Evolutionary conservation across 2,797 vertebrate genomes (phyloP).

Genomic region (Pseudomugil gertrudae): DNA sequence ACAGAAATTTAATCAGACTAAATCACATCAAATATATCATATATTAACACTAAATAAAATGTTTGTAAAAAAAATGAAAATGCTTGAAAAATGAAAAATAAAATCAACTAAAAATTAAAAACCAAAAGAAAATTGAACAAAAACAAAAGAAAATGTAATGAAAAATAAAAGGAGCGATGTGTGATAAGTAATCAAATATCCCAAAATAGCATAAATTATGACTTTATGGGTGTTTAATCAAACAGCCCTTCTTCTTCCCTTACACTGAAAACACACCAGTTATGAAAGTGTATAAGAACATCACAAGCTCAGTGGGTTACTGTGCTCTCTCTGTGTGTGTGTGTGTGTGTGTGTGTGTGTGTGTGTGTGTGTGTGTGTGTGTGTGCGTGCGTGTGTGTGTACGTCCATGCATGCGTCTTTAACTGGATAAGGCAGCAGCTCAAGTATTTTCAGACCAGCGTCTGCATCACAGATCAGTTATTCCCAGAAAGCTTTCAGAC

Average conservation of each 20-base stretch:
- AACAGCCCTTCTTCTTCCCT: constrained; percentile 10
- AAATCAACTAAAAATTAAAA: too few relatives aligned
- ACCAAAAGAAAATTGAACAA: too few relatives aligned
- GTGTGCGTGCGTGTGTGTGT: constrained; percentile 4
- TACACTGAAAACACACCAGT: constrained; percentile 17
- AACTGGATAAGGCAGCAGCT: constrained; percentile 62
- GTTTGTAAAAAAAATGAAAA: too few relatives aligned
- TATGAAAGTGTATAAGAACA: constrained; percentile 13
- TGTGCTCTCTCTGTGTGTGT: constrained; percentile 1
- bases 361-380: constrained; percentile 8
- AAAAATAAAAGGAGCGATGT: not conserved
- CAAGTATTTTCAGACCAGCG: constrained; percentile 44
- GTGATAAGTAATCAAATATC: constrained; percentile 17
- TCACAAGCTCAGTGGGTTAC: constrained; percentile 47
- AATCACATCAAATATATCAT: too few relatives aligned
- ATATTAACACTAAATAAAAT: too few relatives aligned
- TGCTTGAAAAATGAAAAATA: too few relatives aligned
- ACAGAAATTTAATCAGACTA: too few relatives aligned
- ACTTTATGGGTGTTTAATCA: constrained; percentile 16
- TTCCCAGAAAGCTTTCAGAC: constrained; percentile 43
- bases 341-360: constrained; percentile 8
- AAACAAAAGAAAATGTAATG: too few relatives aligned
- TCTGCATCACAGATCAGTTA: constrained; percentile 19
- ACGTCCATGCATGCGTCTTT: constrained; percentile 51
- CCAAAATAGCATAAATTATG: not conserved